These are phyloP conservation scores for Cyrtodaria siliqua DNA, from an alignment of 2,888 invertebrate species.

Conservation along the genomic window DNA sequence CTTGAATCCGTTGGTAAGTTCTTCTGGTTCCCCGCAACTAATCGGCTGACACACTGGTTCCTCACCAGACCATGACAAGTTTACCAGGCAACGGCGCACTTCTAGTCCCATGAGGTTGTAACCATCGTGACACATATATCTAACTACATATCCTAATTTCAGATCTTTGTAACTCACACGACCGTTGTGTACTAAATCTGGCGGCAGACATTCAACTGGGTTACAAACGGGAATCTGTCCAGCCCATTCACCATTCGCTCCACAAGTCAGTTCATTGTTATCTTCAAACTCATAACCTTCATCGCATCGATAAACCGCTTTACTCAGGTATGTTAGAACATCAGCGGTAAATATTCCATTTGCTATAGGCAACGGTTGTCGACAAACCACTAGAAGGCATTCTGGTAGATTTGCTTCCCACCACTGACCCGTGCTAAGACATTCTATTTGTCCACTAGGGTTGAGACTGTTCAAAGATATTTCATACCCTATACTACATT, in stretches of 20 bases:
- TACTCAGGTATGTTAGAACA: conserved; percentile 78
- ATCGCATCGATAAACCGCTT: conserved; percentile 71
- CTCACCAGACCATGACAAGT: conserved; percentile 72
- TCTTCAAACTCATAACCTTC: conserved; percentile 74
- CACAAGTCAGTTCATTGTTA: conserved; percentile 65
- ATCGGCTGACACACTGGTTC: conserved; percentile 70
- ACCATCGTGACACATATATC: conserved; percentile 80
- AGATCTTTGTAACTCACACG: conserved; percentile 79
- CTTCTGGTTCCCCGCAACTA: conserved; percentile 63
- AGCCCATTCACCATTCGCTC: conserved; percentile 74
- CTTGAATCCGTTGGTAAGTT: conserved; percentile 65
- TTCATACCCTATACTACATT: conserved; percentile 72
- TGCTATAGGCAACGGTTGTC: conserved; percentile 39
- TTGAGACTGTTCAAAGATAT: conserved; percentile 64
- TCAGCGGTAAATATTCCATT: conserved; percentile 57
- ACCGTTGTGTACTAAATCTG: conserved; percentile 86
- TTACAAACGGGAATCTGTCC: conserved; percentile 62
- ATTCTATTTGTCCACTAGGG: conserved; percentile 68
- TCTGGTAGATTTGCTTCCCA: conserved; percentile 80
- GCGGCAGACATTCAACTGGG: conserved; percentile 64
- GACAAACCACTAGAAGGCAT: conserved; percentile 60
- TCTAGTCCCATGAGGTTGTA: conserved; percentile 75
- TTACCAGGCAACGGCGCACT: conserved; percentile 72
- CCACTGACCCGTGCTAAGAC: conserved; percentile 78
- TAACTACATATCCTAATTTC: conserved; percentile 66